Conservation (phyloP, 1,140 invertebrate species). For the Neotoxoptera formosana region DNA sequence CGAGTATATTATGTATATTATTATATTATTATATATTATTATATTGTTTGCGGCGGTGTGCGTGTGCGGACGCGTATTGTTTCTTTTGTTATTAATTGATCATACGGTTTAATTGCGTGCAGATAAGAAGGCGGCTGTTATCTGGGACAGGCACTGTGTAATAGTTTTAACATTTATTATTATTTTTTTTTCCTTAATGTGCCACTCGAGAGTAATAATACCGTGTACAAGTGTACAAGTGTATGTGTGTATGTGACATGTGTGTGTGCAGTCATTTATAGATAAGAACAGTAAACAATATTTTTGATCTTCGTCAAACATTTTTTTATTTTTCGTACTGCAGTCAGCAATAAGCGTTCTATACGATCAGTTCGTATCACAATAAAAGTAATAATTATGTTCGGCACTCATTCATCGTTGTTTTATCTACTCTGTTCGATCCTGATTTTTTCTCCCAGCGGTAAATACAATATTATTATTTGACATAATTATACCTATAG, state of each 20-base stretch:
- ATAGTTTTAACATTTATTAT: conserved; percentile 41
- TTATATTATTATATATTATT: not conserved
- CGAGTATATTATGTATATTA: too few species aligned
- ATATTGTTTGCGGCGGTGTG: not conserved
- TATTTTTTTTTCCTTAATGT: conserved; percentile 13
- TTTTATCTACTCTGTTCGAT: not conserved
- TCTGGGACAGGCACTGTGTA: not conserved
- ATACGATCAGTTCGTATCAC: conserved; percentile 31
- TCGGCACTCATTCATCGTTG: not conserved
- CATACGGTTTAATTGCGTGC: conserved; percentile 26
- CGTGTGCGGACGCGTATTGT: not conserved
- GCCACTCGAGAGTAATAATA: conserved; percentile 44
- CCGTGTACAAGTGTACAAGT: too few species aligned
- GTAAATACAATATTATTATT: conserved; percentile 9
- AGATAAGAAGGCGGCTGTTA: conserved; percentile 50
- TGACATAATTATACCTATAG: not conserved
- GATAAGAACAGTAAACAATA: conserved; percentile 57
- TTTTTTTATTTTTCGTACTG: conserved; percentile 48
- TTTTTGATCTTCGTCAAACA: conserved; percentile 54
- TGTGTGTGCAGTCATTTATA: conserved; percentile 22
- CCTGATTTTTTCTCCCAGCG: not conserved
- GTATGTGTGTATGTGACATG: not conserved
- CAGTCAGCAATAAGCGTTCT: conserved; percentile 53
- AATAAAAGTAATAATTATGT: conserved; percentile 34
- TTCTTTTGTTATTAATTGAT: conserved; percentile 47